These are phyloP conservation scores for Magallana angulata DNA, from an alignment of 1,140 invertebrate species.

Conservation along the genomic window DNA sequence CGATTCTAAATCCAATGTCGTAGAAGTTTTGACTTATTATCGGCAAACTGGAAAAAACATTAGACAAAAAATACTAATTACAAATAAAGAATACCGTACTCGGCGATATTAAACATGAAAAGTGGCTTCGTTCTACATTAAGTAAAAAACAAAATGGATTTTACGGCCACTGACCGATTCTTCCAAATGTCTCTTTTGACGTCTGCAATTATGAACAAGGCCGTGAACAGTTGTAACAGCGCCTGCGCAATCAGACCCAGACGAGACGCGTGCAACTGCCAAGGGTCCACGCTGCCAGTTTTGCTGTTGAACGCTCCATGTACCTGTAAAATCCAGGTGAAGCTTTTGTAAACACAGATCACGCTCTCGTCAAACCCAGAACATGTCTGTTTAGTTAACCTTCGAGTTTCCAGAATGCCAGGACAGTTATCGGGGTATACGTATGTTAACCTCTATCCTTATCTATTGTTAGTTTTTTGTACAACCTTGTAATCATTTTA, in stretches of 20 bases:
- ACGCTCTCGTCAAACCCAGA: background rate
- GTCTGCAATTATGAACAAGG: conserved; percentile 93
- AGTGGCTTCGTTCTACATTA: background rate
- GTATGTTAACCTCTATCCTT: no score
- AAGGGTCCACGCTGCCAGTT: conserved; percentile 82
- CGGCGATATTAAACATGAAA: background rate
- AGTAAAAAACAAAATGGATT: background rate
- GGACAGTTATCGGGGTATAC: background rate
- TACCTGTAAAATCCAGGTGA: conserved; percentile 78
- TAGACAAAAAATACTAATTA: conserved; percentile 16
- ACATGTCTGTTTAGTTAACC: background rate
- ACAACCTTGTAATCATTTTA: background rate
- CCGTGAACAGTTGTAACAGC: conserved; percentile 90
- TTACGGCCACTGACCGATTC: conserved; percentile 84
- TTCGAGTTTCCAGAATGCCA: background rate
- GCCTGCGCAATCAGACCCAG: conserved; percentile 93
- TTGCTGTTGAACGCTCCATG: conserved; percentile 82
- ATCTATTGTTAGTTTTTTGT: background rate
- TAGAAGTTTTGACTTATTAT: conserved; percentile 93
- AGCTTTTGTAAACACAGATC: background rate
- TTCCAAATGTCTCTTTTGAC: conserved; percentile 95
- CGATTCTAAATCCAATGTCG: conserved; percentile 92
- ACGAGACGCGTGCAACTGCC: conserved; percentile 94
- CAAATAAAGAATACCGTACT: background rate
- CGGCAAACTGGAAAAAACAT: conserved; percentile 85